A percentile compares a stretch with the other conserved stretches of the same genome.
phyloP scores from a whole-genome alignment of 2,888 invertebrate genomes.

The Cephus rjabovi region DNA sequence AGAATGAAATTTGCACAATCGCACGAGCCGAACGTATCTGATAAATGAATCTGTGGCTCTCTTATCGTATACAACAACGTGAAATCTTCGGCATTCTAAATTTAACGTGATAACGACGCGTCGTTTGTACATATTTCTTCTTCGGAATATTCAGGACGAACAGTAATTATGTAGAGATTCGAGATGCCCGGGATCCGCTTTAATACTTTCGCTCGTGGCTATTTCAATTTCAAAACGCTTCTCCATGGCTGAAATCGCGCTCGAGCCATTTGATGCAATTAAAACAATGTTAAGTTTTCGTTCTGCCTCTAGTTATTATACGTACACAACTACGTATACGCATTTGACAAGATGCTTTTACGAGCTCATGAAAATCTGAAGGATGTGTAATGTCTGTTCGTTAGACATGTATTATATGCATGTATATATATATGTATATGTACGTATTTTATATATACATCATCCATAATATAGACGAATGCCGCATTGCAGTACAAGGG shows the following conservation, averaged over 20 bases:
- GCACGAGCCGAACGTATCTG: too few species aligned
- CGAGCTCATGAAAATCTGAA: too few species aligned
- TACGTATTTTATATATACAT: too few species aligned
- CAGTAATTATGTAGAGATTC: conserved; percentile 31
- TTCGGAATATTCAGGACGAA: conserved; percentile 30
- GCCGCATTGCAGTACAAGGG: conserved; percentile 19
- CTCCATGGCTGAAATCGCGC: conserved; percentile 12
- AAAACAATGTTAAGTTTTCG: neutral
- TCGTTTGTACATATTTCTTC: neutral
- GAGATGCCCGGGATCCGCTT: conserved; percentile 23
- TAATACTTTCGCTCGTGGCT: conserved; percentile 11
- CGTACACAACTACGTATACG: too few species aligned
- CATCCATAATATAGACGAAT: neutral
- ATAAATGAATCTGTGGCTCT: neutral
- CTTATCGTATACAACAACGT: conserved; percentile 3
- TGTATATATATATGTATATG: too few species aligned
- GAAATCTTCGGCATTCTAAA: neutral
- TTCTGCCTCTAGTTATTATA: too few species aligned
- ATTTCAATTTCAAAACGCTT: conserved; percentile 37
- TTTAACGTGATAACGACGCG: neutral
- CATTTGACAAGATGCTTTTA: too few species aligned
- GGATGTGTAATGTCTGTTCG: too few species aligned
- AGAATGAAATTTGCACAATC: too few species aligned
- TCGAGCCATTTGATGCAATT: conserved; percentile 31
- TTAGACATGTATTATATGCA: too few species aligned